Percentiles rank a stretch among this genome's conserved stretches.
Conservation (phyloP, 23 tunicate species). For the Trididemnum miniatum region DNA sequence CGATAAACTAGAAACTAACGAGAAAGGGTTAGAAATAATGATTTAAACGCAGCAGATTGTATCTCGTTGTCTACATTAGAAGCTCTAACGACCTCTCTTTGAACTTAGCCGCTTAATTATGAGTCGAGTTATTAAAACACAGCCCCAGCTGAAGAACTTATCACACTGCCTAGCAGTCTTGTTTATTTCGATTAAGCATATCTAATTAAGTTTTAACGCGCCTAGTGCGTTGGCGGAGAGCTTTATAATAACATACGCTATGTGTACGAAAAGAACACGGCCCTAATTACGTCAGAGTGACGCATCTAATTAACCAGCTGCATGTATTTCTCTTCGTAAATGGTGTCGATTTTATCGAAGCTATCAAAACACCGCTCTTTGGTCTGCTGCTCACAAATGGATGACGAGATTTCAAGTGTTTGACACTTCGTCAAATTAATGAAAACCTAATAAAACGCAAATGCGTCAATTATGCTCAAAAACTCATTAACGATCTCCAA, state of each 20-base stretch:
- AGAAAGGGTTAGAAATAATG: no score
- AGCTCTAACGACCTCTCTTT: not conserved
- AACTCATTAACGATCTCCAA: no score
- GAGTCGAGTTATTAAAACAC: not conserved
- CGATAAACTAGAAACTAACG: no score
- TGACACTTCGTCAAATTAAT: no score
- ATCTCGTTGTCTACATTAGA: no score
- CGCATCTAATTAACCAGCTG: not conserved
- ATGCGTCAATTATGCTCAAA: no score
- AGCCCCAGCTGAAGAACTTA: not conserved
- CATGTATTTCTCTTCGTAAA: not conserved
- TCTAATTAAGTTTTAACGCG: not conserved
- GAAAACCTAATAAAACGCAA: no score
- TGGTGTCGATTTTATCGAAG: not conserved
- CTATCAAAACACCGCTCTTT: not conserved
- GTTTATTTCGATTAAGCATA: not conserved
- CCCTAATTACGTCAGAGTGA: not conserved
- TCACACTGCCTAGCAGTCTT: not conserved
- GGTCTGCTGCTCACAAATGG: no score
- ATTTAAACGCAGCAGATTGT: no score
- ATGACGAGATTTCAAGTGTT: no score
- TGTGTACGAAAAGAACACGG: not conserved
- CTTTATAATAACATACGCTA: not conserved
- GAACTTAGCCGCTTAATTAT: not conserved
- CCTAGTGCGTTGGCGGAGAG: not conserved